phyloP scores from a whole-genome alignment of 2,797 vertebrate species.

The Huso huso region DNA sequence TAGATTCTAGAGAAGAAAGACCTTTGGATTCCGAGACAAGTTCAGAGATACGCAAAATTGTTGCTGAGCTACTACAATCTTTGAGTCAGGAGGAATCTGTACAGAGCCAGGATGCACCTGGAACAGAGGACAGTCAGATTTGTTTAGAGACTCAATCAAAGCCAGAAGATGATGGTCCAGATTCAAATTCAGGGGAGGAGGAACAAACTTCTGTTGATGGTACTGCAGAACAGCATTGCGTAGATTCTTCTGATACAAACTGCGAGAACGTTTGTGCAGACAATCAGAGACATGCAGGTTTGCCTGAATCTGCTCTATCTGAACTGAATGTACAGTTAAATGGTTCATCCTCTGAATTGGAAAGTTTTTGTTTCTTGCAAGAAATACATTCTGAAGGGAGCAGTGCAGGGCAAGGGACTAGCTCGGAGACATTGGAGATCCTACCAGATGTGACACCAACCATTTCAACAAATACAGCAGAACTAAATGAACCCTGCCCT shows the following conservation, averaged over 20 bases:
- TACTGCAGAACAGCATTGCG: constrained; percentile 19
- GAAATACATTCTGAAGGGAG: constrained; percentile 17
- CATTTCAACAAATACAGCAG: constrained; percentile 11
- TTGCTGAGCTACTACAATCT: neutral
- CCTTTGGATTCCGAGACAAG: neutral
- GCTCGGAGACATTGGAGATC: constrained; percentile 15
- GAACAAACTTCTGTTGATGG: constrained; percentile 8
- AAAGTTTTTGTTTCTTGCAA: constrained; percentile 22
- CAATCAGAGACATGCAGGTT: constrained; percentile 16
- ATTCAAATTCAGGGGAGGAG: neutral
- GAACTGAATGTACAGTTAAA: constrained; percentile 14
- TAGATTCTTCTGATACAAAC: constrained; percentile 15
- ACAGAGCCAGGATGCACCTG: neutral
- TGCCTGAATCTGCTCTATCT: constrained; percentile 16
- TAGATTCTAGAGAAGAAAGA: neutral
- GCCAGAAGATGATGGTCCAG: neutral
- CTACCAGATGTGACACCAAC: constrained; percentile 13
- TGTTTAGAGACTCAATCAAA: neutral
- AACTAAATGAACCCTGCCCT: neutral
- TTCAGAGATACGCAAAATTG: neutral
- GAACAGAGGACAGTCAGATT: neutral
- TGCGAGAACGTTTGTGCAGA: constrained; percentile 21
- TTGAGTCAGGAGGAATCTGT: neutral
- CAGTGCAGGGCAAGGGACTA: constrained; percentile 12
- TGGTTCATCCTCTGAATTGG: constrained; percentile 11